phyloP scores from a whole-genome alignment of 2,797 vertebrate species.

The Chrysocyon brachyurus region DNA sequence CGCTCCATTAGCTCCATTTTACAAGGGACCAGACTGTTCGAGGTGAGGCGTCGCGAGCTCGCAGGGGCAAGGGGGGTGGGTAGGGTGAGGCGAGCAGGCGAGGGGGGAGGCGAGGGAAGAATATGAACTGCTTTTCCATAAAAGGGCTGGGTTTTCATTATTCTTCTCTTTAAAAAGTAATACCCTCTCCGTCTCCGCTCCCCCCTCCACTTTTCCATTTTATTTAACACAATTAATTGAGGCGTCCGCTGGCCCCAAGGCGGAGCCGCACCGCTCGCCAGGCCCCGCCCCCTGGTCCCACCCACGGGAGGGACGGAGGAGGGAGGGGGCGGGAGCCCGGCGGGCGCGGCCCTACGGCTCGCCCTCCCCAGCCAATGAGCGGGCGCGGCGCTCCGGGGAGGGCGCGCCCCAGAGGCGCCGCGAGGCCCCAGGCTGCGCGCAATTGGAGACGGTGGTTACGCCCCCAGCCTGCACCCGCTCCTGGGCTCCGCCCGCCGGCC shows the following conservation, averaged over 20 bases:
- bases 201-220: conserved; percentile 64
- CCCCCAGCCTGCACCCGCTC: conserved; percentile 29
- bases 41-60: not conserved
- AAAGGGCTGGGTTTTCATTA: conserved; percentile 81
- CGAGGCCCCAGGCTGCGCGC: conserved; percentile 69
- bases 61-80: not conserved
- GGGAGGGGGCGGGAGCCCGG: conserved; percentile 39
- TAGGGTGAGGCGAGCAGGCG: not conserved
- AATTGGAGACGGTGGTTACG: conserved; percentile 86
- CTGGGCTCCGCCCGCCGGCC: conserved; percentile 75
- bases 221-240: conserved; percentile 78
- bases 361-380: conserved; percentile 87
- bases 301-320: not conserved
- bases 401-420: not conserved
- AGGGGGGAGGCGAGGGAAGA: conserved; percentile 8
- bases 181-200: conserved; percentile 76
- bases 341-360: conserved; percentile 46
- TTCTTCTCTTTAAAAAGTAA: conserved; percentile 84
- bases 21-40: conserved; percentile 33
- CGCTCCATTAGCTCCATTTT: conserved; percentile 66
- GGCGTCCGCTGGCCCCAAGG: not conserved
- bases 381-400: conserved; percentile 59
- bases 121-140: conserved; percentile 85
- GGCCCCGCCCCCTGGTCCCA: conserved; percentile 54
- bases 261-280: not conserved